Percentiles rank a stretch among this genome's conserved stretches.
Conservation (phyloP, 2,888 invertebrate genomes). For the Oeneis ivallda region DNA sequence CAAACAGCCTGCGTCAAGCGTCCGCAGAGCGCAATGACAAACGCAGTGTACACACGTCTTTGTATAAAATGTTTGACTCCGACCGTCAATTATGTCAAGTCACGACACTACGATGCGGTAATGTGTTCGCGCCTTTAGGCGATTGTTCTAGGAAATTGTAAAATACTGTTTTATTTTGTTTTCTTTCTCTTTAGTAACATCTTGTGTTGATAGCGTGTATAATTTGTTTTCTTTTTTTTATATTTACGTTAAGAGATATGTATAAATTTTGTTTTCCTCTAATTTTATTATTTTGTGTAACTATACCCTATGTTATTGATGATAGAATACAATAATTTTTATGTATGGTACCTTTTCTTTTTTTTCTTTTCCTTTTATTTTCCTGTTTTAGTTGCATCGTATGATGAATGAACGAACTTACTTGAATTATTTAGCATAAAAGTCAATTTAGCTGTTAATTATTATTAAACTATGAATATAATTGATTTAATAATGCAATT, state of each 20-base stretch:
- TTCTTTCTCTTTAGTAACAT: slow-evolving; percentile 64
- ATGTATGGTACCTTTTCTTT: slow-evolving; percentile 78
- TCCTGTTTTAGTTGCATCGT: slow-evolving; percentile 39
- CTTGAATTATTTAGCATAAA: slow-evolving; percentile 27
- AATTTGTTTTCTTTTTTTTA: slow-evolving; percentile 72
- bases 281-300: slow-evolving; percentile 81
- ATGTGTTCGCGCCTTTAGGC: slow-evolving; percentile 35
- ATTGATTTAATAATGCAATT: not conserved
- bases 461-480: not conserved
- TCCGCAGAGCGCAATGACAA: not conserved
- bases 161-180: slow-evolving; percentile 73
- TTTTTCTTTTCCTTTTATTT: slow-evolving; percentile 60
- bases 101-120: not conserved
- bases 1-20: not conserved
- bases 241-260: slow-evolving; percentile 79
- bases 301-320: slow-evolving; percentile 80
- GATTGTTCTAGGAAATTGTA: slow-evolving; percentile 76
- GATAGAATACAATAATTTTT: slow-evolving; percentile 81
- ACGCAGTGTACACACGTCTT: not conserved
- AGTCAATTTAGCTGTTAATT: slow-evolving; percentile 42
- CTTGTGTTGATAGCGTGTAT: slow-evolving; percentile 79
- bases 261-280: slow-evolving; percentile 80
- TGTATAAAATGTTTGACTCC: not conserved
- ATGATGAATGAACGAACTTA: slow-evolving; percentile 16
- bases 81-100: not conserved